A percentile compares a stretch with the other conserved stretches of the same genome.
Evolutionary conservation across 2,797 vertebrate genomes (phyloP).

Genomic region (Myripristis murdjan): DNA sequence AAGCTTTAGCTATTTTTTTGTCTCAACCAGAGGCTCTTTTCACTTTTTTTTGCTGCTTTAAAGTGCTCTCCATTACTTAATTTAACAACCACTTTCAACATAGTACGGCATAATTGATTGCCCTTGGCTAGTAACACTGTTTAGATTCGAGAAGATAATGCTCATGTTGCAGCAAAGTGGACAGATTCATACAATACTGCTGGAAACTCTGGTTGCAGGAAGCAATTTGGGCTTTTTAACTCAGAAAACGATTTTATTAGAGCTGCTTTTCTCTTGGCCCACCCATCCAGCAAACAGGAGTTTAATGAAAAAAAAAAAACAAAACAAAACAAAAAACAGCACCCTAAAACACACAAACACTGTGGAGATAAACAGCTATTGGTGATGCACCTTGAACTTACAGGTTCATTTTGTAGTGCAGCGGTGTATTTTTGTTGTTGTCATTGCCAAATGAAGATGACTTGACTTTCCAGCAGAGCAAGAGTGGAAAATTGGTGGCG

Average conservation of each 20-base stretch:
- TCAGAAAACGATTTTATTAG: slow-evolving; percentile 4
- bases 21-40: too few species aligned
- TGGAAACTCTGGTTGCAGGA: background rate
- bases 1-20: too few species aligned
- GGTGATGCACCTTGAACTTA: too few species aligned
- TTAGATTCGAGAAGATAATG: slow-evolving; percentile 10
- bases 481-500: too few species aligned
- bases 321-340: too few species aligned
- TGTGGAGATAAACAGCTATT: too few species aligned
- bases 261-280: background rate
- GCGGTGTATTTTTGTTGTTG: too few species aligned
- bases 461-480: too few species aligned
- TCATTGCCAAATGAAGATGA: too few species aligned
- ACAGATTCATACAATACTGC: background rate
- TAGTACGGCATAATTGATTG: background rate
- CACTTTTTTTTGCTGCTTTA: background rate
- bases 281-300: background rate
- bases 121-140: slow-evolving; percentile 2
- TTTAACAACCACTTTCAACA: background rate
- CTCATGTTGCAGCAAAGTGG: background rate
- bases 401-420: too few species aligned
- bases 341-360: too few species aligned
- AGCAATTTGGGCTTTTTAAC: background rate
- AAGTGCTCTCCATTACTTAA: background rate
- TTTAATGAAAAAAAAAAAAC: too few species aligned